A percentile compares a stretch with the other conserved stretches of the same genome.
Conservation (phyloP, 2,797 vertebrate species). For the Jordanella pulchra region DNA sequence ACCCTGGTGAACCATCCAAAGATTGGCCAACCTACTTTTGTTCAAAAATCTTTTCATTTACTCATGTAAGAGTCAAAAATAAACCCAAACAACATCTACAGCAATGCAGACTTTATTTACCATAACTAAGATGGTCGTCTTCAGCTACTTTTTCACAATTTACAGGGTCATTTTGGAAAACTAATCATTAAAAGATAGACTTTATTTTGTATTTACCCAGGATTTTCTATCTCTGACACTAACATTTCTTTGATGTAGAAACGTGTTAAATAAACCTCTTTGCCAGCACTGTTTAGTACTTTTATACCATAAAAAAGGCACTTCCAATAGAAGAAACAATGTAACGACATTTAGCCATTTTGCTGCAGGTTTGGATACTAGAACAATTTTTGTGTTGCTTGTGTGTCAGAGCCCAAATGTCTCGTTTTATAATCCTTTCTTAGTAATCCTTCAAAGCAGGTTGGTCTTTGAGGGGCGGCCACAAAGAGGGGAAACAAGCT, state of each 20-base stretch:
- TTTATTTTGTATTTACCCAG: not conserved
- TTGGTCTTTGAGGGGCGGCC: not conserved
- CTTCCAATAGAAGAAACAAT: not conserved
- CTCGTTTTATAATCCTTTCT: constrained; percentile 35
- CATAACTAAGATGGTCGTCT: too few species aligned
- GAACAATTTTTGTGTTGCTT: constrained; percentile 1
- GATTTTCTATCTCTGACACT: not conserved
- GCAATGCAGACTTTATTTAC: not conserved
- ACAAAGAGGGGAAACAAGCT: constrained; percentile 5
- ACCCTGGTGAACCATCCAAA: not conserved
- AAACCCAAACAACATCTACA: not conserved
- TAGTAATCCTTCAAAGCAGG: constrained; percentile 21
- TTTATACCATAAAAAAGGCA: not conserved
- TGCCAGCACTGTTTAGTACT: not conserved
- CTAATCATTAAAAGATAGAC: not conserved
- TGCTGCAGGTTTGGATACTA: not conserved
- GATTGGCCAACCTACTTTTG: not conserved
- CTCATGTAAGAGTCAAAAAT: not conserved
- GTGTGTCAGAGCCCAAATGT: constrained; percentile 35
- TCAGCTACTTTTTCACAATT: not conserved
- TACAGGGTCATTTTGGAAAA: not conserved
- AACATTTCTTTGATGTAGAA: not conserved
- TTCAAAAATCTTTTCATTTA: not conserved
- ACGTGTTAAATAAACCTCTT: not conserved
- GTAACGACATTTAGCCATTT: not conserved